Base-by-base conservation (phyloP, 1,140 invertebrate genomes). In the Eriocheir sinensis region DNA sequence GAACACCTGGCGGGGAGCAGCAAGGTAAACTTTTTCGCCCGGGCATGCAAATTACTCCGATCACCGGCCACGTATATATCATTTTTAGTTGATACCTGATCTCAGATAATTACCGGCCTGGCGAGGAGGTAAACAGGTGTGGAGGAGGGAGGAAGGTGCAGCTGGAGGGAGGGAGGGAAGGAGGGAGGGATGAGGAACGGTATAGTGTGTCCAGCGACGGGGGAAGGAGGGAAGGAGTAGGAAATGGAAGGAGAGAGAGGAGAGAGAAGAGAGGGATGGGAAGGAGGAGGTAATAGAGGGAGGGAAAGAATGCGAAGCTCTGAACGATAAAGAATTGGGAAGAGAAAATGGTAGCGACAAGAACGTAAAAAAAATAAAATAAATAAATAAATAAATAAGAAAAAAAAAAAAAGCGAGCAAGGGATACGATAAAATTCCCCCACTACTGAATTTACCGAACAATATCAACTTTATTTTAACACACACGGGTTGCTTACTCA, bases 21-120 rank as follows among this genome's bases (percentile, higher is more conserved):
- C 60, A 72, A 72, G 9, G 60, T 72, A 72, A 72, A 21, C 60
- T 72, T 72, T 72, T 72, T n/a, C 60, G 1, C 60, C 27, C 60
- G 1, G n/a, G 60, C 60, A 72, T 72, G 60, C 60, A 72, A n/a
- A 72, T 72, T 27, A 72, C 60, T 72, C 60, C 21, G 60, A 72
- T 72, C 60, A 72, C 21, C 60, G 27, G 60, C 21, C 60, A 72
- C 12, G 60, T n/a, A 72, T 72, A 72, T 27, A 72, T 72, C 60
- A 72, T n/a, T 72, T n/a, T 72, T n/a, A 72, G 21, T n/a, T n/a
- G 60, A 72, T 72, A 72, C 60, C 60, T 72, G 60, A 72, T 21
- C 60, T 72, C 60, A 72, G 60, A 72, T 72, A 72, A 72, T 72
- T 72, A 72, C 60, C 60, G 60, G 60, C 6, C 48, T n/a, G n/a